These are phyloP conservation scores for Zaprionus gabonicus DNA, from an alignment of 1,140 invertebrate species.

Conservation along the genomic window DNA sequence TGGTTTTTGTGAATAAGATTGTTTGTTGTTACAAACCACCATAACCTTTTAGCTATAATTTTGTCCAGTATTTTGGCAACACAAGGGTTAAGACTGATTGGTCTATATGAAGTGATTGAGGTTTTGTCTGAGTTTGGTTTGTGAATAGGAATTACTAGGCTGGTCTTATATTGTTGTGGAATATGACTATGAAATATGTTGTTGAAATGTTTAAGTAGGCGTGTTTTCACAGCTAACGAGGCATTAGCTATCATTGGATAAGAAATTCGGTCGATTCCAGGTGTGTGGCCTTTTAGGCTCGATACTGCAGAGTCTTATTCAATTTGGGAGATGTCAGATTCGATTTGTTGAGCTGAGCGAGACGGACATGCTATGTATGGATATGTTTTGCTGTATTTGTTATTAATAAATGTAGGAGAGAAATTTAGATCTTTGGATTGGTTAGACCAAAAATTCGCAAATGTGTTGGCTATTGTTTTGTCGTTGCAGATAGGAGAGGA, in stretches of 20 bases:
- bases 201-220: constrained; percentile 6
- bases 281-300: constrained; percentile 2
- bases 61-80: constrained; percentile 1
- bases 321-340: constrained; percentile 2
- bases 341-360: not conserved
- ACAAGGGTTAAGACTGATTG: constrained; percentile 9
- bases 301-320: constrained; percentile 8
- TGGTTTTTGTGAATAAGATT: constrained; percentile 4
- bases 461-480: too few species aligned
- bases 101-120: constrained; percentile 9
- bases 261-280: constrained; percentile 16
- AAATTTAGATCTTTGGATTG: too few species aligned
- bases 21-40: constrained; percentile 10
- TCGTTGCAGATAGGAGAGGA: too few species aligned
- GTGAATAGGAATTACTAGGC: constrained; percentile 16
- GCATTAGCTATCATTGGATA: constrained; percentile 16
- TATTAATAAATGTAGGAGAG: too few species aligned
- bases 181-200: constrained; percentile 17
- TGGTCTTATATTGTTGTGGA: constrained; percentile 28
- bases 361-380: too few species aligned
- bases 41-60: constrained; percentile 20
- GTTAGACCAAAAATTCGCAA: too few species aligned
- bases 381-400: constrained; percentile 1
- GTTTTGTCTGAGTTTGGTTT: constrained; percentile 24
- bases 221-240: too few species aligned